Conservation (phyloP, 2,113 vertebrate genomes). For the Ictalurus punctatus region DNA sequence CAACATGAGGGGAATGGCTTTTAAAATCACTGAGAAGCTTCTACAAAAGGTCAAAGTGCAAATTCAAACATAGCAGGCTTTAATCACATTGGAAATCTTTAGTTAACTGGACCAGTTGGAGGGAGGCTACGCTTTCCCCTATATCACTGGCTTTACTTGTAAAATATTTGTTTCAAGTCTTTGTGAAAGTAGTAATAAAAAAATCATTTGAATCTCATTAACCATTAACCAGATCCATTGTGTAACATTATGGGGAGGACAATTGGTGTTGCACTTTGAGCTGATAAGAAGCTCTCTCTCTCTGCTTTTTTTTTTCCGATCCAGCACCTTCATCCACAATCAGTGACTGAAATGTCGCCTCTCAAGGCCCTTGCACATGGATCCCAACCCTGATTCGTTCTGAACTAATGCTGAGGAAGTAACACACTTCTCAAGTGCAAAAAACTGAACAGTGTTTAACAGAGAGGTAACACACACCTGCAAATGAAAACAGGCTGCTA, state of each 20-base stretch:
- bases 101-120: slow-evolving; percentile 1
- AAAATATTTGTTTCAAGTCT: slow-evolving; percentile 24
- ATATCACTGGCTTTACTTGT: neutral
- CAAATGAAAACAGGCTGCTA: slow-evolving; percentile 31
- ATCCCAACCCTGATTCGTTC: slow-evolving; percentile 35
- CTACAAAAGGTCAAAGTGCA: slow-evolving; percentile 74
- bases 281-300: slow-evolving; percentile 69
- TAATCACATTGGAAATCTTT: slow-evolving; percentile 33
- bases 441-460: slow-evolving; percentile 43
- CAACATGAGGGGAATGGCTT: slow-evolving; percentile 80
- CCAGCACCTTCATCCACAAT: slow-evolving; percentile 52
- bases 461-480: slow-evolving; percentile 46
- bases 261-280: slow-evolving; percentile 72
- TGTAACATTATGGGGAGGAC: slow-evolving; percentile 45
- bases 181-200: slow-evolving; percentile 20
- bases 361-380: slow-evolving; percentile 60
- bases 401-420: slow-evolving; percentile 36
- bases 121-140: neutral
- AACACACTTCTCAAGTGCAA: slow-evolving; percentile 42
- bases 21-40: slow-evolving; percentile 71
- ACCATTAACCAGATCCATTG: slow-evolving; percentile 16
- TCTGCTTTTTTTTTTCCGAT: slow-evolving; percentile 49
- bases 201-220: slow-evolving; percentile 30
- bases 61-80: slow-evolving; percentile 40
- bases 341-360: slow-evolving; percentile 56